Conservation (phyloP, 2,113 vertebrate genomes). For the Anthoscopus minutus region DNA sequence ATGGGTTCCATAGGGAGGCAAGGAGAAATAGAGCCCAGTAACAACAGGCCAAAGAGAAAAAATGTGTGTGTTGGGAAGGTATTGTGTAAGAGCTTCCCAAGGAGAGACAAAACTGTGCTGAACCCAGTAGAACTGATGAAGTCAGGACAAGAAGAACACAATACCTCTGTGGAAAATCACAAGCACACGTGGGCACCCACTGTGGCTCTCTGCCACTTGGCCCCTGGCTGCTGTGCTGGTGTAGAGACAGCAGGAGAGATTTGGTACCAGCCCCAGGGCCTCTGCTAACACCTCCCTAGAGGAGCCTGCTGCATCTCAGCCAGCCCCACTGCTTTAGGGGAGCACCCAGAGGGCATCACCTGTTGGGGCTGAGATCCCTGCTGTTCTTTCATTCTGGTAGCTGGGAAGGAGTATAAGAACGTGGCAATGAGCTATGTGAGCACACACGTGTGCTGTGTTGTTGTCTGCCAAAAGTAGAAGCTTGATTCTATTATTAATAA, state of each 20-base stretch:
- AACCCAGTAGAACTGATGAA: not conserved
- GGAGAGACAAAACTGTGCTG: not conserved
- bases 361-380: accelerated
- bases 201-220: not conserved
- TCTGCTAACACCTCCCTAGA: not conserved
- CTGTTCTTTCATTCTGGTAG: not conserved
- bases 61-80: not conserved
- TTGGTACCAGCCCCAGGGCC: accelerated
- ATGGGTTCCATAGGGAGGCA: not conserved
- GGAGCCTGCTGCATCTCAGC: not conserved
- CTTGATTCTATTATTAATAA: not conserved
- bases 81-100: not conserved
- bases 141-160: not conserved
- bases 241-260: not conserved
- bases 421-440: not conserved
- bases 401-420: not conserved
- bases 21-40: not conserved
- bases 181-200: not conserved
- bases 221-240: not conserved
- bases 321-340: not conserved
- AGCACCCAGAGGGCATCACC: not conserved
- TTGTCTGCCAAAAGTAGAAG: not conserved
- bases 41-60: not conserved
- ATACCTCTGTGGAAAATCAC: not conserved
- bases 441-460: accelerated